Conservation (phyloP, 2,888 invertebrate genomes). For the Esperia sulphurella region DNA sequence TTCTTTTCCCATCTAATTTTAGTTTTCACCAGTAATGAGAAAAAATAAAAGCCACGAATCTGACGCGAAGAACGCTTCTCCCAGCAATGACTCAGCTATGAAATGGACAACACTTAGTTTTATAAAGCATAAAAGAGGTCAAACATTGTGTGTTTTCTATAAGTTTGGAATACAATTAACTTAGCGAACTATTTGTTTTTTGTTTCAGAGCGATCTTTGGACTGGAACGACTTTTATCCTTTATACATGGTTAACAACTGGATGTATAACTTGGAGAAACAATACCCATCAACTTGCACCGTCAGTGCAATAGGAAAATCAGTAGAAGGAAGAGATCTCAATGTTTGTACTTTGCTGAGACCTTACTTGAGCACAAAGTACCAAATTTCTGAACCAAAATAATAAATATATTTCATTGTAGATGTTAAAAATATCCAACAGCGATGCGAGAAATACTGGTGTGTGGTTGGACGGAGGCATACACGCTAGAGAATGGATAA, state of each 20-base stretch:
- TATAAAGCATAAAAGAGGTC: too few relatives aligned
- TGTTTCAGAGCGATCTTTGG: constrained; percentile 64
- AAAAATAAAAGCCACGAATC: too few relatives aligned
- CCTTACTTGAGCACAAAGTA: neutral
- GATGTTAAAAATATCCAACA: constrained; percentile 85
- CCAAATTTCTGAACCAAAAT: neutral
- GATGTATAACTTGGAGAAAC: constrained; percentile 84
- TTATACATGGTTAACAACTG: constrained; percentile 84
- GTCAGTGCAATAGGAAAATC: constrained; percentile 87
- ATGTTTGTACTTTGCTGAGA: constrained; percentile 57
- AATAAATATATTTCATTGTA: constrained; percentile 21
- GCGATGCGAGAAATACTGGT: constrained; percentile 81
- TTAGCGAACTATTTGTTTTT: too few relatives aligned
- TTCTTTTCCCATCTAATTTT: too few relatives aligned
- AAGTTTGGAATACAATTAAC: too few relatives aligned
- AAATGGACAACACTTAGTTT: too few relatives aligned
- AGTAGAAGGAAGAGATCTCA: constrained; percentile 85
- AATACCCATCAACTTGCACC: constrained; percentile 85
- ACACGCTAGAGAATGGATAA: constrained; percentile 95
- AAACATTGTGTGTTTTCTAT: too few relatives aligned
- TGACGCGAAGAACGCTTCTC: too few relatives aligned
- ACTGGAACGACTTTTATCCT: constrained; percentile 89
- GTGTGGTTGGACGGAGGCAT: constrained; percentile 91
- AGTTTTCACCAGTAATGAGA: too few relatives aligned
- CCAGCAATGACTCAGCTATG: too few relatives aligned